phyloP scores from a whole-genome alignment of 2,888 invertebrate species.

The Chromoteleia sp. region DNA sequence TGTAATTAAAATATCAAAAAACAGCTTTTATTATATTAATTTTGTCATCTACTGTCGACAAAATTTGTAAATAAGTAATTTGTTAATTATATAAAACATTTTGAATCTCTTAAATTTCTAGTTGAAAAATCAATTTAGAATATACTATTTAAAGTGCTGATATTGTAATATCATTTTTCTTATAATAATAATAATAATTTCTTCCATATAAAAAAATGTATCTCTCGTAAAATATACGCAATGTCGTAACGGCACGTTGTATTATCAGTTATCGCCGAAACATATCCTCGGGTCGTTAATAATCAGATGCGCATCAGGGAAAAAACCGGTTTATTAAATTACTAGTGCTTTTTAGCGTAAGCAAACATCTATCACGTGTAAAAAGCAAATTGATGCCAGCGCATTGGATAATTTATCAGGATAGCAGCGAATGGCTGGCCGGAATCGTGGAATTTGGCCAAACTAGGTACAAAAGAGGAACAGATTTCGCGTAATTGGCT shows the following conservation, averaged over 20 bases:
- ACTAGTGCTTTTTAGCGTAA: slow-evolving; percentile 35
- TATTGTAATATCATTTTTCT: too few species aligned
- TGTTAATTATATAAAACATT: too few species aligned
- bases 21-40: too few species aligned
- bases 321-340: slow-evolving; percentile 35
- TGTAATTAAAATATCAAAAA: too few species aligned
- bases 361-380: slow-evolving; percentile 54
- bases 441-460: slow-evolving; percentile 70
- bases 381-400: slow-evolving; percentile 56
- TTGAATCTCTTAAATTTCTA: too few species aligned
- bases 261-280: slow-evolving; percentile 35
- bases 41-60: too few species aligned
- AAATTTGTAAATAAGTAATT: too few species aligned
- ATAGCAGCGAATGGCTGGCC: slow-evolving; percentile 59
- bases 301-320: slow-evolving; percentile 19
- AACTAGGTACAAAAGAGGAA: slow-evolving; percentile 68
- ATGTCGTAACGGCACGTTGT: background rate
- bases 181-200: too few species aligned
- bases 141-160: too few species aligned
- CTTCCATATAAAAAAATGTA: too few species aligned
- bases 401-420: slow-evolving; percentile 63
- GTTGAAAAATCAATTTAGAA: too few species aligned
- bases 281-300: slow-evolving; percentile 17
- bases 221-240: too few species aligned
- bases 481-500: slow-evolving; percentile 74